Conservation (phyloP, 2,888 invertebrate species). For the Synergus gifuensis region DNA sequence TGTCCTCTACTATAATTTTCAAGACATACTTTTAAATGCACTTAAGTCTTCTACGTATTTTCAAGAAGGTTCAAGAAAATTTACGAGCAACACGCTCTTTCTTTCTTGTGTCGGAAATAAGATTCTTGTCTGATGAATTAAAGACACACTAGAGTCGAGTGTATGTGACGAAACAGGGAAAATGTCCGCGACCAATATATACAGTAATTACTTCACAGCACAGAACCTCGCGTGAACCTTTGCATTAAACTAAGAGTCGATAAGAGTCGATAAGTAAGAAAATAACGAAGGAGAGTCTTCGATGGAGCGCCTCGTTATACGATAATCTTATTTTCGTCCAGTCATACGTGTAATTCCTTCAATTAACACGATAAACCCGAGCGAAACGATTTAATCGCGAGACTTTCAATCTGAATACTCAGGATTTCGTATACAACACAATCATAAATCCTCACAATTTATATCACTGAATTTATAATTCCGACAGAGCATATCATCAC, state of each 20-base stretch:
- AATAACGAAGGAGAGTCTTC: conserved; percentile 32
- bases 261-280: conserved; percentile 33
- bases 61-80: not conserved
- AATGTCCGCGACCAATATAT: conserved; percentile 28
- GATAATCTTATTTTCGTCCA: conserved; percentile 40
- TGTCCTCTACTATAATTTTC: conserved; percentile 2
- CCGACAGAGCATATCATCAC: not conserved
- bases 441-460: conserved; percentile 26
- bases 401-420: conserved; percentile 11
- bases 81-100: not conserved
- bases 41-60: not conserved
- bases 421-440: conserved; percentile 23
- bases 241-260: conserved; percentile 38
- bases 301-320: not conserved
- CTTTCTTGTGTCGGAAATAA: conserved; percentile 14
- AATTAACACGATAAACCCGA: conserved; percentile 36
- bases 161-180: conserved; percentile 35
- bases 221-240: conserved; percentile 39
- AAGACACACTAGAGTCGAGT: not conserved
- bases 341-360: conserved; percentile 40
- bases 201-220: conserved; percentile 37
- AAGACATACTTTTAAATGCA: not conserved
- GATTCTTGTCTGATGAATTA: conserved; percentile 37
- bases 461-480: conserved; percentile 11
- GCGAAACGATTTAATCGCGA: conserved; percentile 33